These are phyloP conservation scores for Cyanoramphus novaezelandiae DNA, from an alignment of 2,113 vertebrate genomes.

Conservation along the genomic window DNA sequence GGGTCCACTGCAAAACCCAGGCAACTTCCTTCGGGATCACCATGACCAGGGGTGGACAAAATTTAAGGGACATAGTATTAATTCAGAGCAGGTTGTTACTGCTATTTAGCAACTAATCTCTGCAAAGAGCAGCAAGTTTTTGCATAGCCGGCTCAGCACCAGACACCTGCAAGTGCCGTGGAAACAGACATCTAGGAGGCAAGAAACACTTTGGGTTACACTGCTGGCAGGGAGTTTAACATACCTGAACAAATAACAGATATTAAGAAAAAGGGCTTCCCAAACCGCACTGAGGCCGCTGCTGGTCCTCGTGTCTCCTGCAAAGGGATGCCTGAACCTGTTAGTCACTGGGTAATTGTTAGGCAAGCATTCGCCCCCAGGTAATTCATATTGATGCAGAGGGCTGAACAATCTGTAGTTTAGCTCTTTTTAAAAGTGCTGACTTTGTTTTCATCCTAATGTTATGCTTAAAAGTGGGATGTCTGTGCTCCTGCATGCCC, in stretches of 20 bases:
- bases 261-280: neutral
- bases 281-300: neutral
- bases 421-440: neutral
- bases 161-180: rapidly evolving
- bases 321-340: neutral
- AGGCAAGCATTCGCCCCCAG: neutral
- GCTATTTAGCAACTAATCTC: neutral
- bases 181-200: neutral
- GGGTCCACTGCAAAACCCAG: neutral
- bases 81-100: neutral
- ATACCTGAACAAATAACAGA: neutral
- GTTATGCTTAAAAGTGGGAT: neutral
- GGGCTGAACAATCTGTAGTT: neutral
- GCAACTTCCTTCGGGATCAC: neutral
- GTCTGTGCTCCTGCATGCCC: neutral
- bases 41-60: neutral
- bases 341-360: neutral
- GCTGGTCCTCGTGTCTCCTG: neutral
- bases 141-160: neutral
- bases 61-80: neutral
- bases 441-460: neutral
- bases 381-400: neutral
- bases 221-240: neutral
- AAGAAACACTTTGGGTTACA: neutral
- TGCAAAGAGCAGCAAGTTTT: neutral